Base-by-base conservation (phyloP, 1,140 invertebrate genomes). In the Aphelenchoides fujianensis region DNA sequence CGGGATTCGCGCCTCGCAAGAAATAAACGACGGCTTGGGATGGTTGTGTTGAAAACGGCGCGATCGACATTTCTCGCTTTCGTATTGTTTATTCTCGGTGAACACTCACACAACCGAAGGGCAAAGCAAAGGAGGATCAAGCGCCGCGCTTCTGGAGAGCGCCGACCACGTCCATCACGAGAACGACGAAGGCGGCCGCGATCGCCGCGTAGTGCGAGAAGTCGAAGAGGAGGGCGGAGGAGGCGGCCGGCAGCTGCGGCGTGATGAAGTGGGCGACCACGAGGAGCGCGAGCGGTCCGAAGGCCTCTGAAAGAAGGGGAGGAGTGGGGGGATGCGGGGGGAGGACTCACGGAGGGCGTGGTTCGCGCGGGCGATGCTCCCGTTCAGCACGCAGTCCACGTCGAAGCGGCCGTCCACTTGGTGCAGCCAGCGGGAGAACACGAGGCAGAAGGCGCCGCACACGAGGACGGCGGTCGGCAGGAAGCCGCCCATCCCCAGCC, bases 361-460 rank as follows among this genome's bases (percentile, higher is more conserved):
- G 12, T 23, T 23, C 12, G 23, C 12, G 23, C 41, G 41, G 12
- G 41, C 41, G 12, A 48, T 16, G 23, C 41, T 48, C 41, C 41
- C 41, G 23, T 48, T 48, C 41, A 48, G 23, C 12, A 48, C 41
- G 41, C 41, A 48, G 5, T 59, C 55, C 28, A 69, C 16, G 37
- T 69, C 67, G 64, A 23, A 69, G 0, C 67, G 67, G 34, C 67
- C 67, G 37, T 69, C 67, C 12, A 69, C 30, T 35, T 68, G 64
- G 16, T 70, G 71, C 30, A 23, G 37, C 66, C 62, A 69, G 64
- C 67, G 67, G 19, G 16, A 12, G 12, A 27, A 19, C 23, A 70
- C 62, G 1, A 69, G 9, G 30, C 71, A 69, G 12, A 69, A 12
- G 30, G n/a, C 12, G 16, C 12, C 9, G 30, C 12, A 68, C 27